A percentile compares a stretch with the other conserved stretches of the same genome.
phyloP scores from a whole-genome alignment of 2,797 vertebrate genomes.

The Coracias cyanogaster region DNA sequence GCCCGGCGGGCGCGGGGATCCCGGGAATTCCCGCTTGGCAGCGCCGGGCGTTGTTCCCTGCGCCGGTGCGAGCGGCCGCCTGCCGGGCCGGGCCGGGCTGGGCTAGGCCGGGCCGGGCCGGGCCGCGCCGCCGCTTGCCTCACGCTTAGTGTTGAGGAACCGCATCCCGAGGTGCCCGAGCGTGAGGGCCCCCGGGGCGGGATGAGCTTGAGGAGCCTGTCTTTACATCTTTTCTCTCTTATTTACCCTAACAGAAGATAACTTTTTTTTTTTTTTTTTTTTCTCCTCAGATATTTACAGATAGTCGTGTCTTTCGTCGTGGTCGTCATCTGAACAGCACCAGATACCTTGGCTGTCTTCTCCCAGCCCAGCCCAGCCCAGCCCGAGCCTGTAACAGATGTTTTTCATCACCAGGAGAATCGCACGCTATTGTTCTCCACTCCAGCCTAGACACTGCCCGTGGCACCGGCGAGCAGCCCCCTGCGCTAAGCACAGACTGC shows the following conservation, averaged over 20 bases:
- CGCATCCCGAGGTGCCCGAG: fast-evolving
- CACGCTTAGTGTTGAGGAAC: too few relatives aligned
- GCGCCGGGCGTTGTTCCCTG: too few relatives aligned
- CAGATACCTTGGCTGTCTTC: not conserved
- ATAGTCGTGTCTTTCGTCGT: not conserved
- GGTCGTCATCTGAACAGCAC: not conserved
- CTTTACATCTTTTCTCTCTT: not conserved
- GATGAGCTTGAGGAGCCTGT: not conserved
- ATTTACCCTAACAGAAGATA: not conserved
- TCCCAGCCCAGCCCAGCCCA: not conserved
- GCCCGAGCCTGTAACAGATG: not conserved
- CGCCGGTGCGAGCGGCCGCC: not conserved
- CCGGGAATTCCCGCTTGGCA: slow-evolving; percentile 12
- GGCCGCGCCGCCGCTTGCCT: too few relatives aligned
- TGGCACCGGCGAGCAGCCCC: not conserved
- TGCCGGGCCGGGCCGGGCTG: too few relatives aligned
- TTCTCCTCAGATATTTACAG: not conserved
- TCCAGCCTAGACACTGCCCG: not conserved
- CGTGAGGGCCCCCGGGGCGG: not conserved
- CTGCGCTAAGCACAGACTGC: not conserved
- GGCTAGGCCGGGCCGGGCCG: too few relatives aligned
- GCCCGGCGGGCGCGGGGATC: not conserved
- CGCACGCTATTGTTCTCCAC: not conserved
- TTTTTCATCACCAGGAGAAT: not conserved
- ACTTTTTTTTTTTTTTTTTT: not conserved